Evolutionary conservation across 2,888 invertebrate genomes (phyloP), one percentile per base, ranked within the genome.

Genomic region (Anthophora plumipes): DNA sequence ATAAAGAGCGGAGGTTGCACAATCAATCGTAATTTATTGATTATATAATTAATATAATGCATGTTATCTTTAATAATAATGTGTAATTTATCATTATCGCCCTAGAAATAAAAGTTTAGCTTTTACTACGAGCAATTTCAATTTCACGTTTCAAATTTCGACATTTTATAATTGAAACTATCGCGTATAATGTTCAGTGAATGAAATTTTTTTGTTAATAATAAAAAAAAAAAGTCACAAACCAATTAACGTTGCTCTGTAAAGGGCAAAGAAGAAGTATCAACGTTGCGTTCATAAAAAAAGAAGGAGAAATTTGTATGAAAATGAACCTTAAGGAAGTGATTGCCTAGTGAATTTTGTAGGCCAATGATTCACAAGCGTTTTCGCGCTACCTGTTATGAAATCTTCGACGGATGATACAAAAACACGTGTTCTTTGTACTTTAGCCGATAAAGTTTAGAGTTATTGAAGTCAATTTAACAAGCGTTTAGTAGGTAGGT

Each of bases 381-480:
- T 90, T 90, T 90, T 90, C 90, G 90, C 90, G 90, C 85, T 89
- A 88, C 81, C 86, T 87, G 88, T 88, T 90, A 89, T 87, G 88
- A 90, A 89, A 89, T 80, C 84, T 59, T 82, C 78, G 83, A 87
- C 84, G 80, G 88, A 79, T 81, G 83, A 80, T 71, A 85, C 77
- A 79, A 84, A 88, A 86, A 88, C 89, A 89, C 89, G 89, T 90
- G 88, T 89, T 84, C 83, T 83, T 81, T 57, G 57, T 52, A 67
- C 73, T 81, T 68, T 71, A 72, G 61, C 67, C 52, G 75, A 69
- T 55, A 52, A 71, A 80, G 59, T 81, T 48, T 50, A 11, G 46
- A 61, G 57, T 76, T 46, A 55, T 41, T 52, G 14, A 2, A n/a
- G 63, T 71, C 46, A 46, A 61, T 76, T 78, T 43, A 25, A 59